Evolutionary conservation across 2,113 vertebrate genomes (phyloP).

Genomic region (Tachycineta bicolor): DNA sequence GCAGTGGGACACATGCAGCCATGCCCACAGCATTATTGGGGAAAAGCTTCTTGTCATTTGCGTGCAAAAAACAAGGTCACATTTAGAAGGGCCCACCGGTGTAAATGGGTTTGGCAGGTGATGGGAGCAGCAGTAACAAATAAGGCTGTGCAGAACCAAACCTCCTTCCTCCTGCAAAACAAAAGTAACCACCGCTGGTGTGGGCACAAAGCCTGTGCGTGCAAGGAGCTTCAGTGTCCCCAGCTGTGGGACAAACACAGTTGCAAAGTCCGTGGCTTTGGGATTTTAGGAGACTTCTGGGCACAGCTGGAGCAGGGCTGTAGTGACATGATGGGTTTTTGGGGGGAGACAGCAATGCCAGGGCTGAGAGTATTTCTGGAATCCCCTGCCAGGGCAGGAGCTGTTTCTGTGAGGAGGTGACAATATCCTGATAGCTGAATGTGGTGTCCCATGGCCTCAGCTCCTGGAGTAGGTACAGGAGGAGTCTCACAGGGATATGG

Average conservation of each 20-base stretch:
- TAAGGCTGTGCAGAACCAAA: neutral
- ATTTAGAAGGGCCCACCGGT: neutral
- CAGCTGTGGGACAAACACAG: neutral
- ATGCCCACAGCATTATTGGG: neutral
- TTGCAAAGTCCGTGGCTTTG: neutral
- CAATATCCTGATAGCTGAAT: rapidly evolving
- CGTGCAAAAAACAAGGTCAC: neutral
- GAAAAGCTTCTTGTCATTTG: neutral
- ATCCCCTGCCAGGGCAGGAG: neutral
- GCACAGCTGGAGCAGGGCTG: neutral
- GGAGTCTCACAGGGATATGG: neutral
- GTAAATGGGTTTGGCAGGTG: neutral
- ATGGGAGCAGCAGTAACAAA: neutral
- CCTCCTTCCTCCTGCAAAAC: neutral
- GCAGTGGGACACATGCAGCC: rapidly evolving
- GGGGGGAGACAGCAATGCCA: neutral
- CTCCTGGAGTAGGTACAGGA: neutral
- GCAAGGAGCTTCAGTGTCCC: neutral
- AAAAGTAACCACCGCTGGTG: no score
- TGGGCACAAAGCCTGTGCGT: neutral
- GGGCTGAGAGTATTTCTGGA: neutral
- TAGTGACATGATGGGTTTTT: rapidly evolving
- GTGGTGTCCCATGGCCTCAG: neutral
- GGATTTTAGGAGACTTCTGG: neutral
- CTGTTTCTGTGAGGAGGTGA: neutral